These are phyloP conservation scores for Tetanocera ferruginea DNA, from an alignment of 2,888 invertebrate genomes.

Conservation along the genomic window DNA sequence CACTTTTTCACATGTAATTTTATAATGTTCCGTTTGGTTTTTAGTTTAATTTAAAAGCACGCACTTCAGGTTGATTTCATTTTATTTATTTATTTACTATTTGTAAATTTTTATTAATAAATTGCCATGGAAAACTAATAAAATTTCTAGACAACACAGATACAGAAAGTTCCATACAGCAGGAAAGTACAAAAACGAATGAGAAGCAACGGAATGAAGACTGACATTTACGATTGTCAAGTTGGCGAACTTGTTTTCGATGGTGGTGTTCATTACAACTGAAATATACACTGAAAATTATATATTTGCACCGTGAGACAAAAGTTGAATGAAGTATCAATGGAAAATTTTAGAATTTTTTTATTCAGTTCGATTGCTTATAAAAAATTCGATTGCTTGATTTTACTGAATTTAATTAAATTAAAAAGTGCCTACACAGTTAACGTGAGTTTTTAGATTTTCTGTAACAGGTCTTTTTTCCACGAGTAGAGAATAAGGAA, in stretches of 20 bases:
- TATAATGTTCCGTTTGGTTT: neutral
- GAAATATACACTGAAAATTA: too few species aligned
- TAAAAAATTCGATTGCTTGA: too few species aligned
- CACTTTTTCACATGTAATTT: slow-evolving; percentile 22
- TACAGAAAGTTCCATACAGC: neutral
- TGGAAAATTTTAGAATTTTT: too few species aligned
- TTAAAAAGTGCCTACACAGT: too few species aligned
- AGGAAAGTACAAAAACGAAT: slow-evolving; percentile 19
- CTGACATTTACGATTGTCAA: slow-evolving; percentile 2
- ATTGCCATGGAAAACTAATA: slow-evolving; percentile 7
- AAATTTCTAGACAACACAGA: neutral
- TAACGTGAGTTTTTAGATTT: too few species aligned
- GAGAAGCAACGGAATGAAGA: neutral
- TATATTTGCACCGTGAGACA: too few species aligned
- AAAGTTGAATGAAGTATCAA: too few species aligned
- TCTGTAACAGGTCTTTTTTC: too few species aligned
- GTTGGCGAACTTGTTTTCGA: neutral
- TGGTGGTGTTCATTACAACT: neutral
- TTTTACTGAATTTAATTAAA: too few species aligned
- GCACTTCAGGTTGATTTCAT: neutral
- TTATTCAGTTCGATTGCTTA: too few species aligned
- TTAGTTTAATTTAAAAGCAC: neutral
- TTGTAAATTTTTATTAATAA: slow-evolving; percentile 34
- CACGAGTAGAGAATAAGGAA: too few species aligned
- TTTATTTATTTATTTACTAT: slow-evolving; percentile 17